A percentile compares a stretch with the other conserved stretches of the same genome.
phyloP scores from a whole-genome alignment of 2,113 vertebrate genomes.

The Gasterosteus aculeatus region DNA sequence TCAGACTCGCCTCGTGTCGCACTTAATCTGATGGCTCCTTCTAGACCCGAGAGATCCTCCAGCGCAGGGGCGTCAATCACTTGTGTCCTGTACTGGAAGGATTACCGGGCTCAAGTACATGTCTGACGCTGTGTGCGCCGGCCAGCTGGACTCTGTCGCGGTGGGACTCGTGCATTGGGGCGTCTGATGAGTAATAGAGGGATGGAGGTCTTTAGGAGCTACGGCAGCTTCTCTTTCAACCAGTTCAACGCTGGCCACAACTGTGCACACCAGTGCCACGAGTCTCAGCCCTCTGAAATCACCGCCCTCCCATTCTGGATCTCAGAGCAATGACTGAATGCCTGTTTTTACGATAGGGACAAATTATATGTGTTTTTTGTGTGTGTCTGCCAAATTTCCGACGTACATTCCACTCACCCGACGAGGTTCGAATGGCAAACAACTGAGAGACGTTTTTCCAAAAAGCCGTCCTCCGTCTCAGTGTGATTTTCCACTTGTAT shows the following conservation, averaged over 20 bases:
- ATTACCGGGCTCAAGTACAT: background rate
- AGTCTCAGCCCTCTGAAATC: slow-evolving; percentile 35
- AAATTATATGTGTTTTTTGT: background rate
- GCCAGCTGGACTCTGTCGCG: background rate
- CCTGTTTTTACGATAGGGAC: slow-evolving; percentile 17
- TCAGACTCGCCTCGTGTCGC: slow-evolving; percentile 40
- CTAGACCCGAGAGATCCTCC: background rate
- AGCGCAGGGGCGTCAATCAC: too few species aligned
- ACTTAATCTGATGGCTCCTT: background rate
- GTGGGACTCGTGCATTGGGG: background rate
- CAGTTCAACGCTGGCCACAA: slow-evolving; percentile 9
- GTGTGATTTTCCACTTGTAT: slow-evolving; percentile 4
- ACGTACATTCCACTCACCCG: slow-evolving; percentile 36
- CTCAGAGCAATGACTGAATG: slow-evolving; percentile 15
- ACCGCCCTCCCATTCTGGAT: slow-evolving; percentile 10
- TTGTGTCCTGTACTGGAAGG: background rate
- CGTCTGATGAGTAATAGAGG: slow-evolving; percentile 26
- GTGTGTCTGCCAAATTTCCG: background rate
- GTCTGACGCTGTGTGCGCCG: background rate
- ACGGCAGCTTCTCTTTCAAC: slow-evolving; percentile 6
- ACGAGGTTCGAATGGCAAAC: slow-evolving; percentile 20
- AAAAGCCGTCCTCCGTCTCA: background rate
- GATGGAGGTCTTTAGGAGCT: slow-evolving; percentile 7
- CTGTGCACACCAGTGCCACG: background rate
- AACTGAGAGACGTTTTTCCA: slow-evolving; percentile 24